Conservation (phyloP, 2,888 invertebrate species). For the Unio delphinus region DNA sequence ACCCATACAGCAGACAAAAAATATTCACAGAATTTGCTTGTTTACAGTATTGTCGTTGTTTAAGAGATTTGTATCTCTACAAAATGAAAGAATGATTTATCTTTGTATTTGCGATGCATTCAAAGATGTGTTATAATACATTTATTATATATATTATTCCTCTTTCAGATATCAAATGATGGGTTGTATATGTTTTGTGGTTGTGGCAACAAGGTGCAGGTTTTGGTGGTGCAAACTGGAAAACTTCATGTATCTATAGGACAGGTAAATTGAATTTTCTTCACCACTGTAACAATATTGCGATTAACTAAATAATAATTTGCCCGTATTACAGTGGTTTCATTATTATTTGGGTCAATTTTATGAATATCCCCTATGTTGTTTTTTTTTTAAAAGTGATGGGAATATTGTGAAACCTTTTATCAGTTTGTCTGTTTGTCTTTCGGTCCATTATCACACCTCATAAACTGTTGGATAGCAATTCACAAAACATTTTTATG, state of each 20-base stretch:
- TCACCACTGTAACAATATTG: neutral
- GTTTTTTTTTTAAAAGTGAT: neutral
- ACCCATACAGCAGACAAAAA: too few relatives aligned
- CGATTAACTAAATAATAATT: too few relatives aligned
- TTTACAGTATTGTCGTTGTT: too few relatives aligned
- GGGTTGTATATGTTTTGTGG: slow-evolving; percentile 83
- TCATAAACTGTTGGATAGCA: too few relatives aligned
- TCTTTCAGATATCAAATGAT: slow-evolving; percentile 79
- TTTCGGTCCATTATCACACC: too few relatives aligned
- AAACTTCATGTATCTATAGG: slow-evolving; percentile 71
- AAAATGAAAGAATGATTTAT: neutral
- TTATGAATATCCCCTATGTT: neutral
- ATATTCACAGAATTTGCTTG: too few relatives aligned
- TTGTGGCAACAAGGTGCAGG: slow-evolving; percentile 81
- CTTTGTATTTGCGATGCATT: slow-evolving; percentile 25
- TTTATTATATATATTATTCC: slow-evolving; percentile 15
- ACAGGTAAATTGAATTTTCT: slow-evolving; percentile 38
- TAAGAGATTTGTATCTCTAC: too few relatives aligned
- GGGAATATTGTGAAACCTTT: neutral
- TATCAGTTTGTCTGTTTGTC: too few relatives aligned
- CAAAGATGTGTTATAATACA: neutral
- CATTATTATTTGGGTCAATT: too few relatives aligned
- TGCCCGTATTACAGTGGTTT: too few relatives aligned
- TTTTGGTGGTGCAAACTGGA: slow-evolving; percentile 81
- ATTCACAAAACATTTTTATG: too few relatives aligned